phyloP scores from a whole-genome alignment of 1,140 invertebrate species.

The Calliphora vicina region DNA sequence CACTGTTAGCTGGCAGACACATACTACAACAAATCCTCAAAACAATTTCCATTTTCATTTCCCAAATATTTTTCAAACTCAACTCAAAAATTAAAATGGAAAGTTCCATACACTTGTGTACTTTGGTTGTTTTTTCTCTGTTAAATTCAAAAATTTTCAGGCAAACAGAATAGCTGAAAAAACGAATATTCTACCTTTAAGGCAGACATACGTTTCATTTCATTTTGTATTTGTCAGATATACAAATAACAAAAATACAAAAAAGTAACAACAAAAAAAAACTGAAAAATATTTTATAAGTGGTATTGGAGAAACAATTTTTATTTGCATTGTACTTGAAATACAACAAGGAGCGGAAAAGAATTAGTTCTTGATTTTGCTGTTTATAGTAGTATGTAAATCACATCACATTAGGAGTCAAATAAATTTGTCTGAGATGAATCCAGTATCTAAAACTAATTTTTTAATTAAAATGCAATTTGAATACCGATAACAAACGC shows the following conservation, averaged over 20 bases:
- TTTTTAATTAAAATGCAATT: too few relatives aligned
- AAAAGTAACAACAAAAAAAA: slow-evolving; percentile 3
- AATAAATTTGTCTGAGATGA: too few relatives aligned
- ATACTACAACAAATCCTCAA: not conserved
- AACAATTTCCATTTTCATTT: not conserved
- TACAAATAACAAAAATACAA: too few relatives aligned
- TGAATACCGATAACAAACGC: too few relatives aligned
- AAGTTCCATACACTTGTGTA: not conserved
- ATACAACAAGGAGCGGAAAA: not conserved
- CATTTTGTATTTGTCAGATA: slow-evolving; percentile 14
- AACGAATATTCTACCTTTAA: slow-evolving; percentile 4
- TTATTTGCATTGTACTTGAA: slow-evolving; percentile 24
- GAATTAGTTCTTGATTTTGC: too few relatives aligned
- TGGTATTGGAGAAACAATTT: slow-evolving; percentile 8
- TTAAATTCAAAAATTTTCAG: slow-evolving; percentile 1
- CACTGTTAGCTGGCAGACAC: not conserved
- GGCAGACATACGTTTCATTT: slow-evolving; percentile 34
- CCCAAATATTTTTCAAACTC: not conserved
- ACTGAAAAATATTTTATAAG: not conserved
- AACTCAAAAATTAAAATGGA: slow-evolving; percentile 2
- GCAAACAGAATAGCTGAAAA: not conserved
- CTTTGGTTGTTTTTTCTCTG: not conserved
- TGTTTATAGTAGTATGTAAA: too few relatives aligned
- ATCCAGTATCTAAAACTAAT: too few relatives aligned
- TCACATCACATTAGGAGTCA: too few relatives aligned